Evolutionary conservation across 2,888 invertebrate genomes (phyloP).

Genomic region (Brachylomia viminalis): DNA sequence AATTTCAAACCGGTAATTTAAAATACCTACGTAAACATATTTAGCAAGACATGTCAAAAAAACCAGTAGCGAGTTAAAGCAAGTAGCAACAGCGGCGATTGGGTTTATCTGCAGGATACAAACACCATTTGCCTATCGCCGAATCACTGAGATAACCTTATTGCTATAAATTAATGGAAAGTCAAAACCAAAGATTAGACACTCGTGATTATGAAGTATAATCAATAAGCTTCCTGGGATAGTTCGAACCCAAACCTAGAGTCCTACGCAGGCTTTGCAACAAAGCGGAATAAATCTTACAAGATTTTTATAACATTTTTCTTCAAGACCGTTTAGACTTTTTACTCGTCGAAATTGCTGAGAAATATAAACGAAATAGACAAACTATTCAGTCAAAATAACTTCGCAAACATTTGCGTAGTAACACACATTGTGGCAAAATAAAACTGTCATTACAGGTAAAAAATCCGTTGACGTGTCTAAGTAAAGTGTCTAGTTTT

Average conservation of each 20-base stretch:
- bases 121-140: slow-evolving; percentile 30
- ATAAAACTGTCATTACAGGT: no score
- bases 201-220: slow-evolving; percentile 48
- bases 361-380: no score
- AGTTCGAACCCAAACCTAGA: not conserved
- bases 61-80: not conserved
- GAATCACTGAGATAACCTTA: slow-evolving; percentile 43
- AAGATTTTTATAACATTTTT: not conserved
- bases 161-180: slow-evolving; percentile 39
- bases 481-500: no score
- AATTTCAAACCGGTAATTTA: not conserved
- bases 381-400: no score
- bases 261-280: not conserved
- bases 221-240: slow-evolving; percentile 37
- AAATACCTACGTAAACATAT: not conserved
- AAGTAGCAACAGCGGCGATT: not conserved
- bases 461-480: no score
- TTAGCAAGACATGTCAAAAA: not conserved
- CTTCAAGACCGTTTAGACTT: not conserved
- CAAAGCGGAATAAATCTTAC: no score
- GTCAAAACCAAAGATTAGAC: slow-evolving; percentile 34
- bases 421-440: no score
- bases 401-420: no score
- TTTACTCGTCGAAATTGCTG: no score
- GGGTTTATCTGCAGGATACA: slow-evolving; percentile 21